Percentiles rank a stretch among this genome's conserved stretches.
These are phyloP conservation scores for Panulirus ornatus DNA, from an alignment of 1,140 invertebrate species.

Conservation along the genomic window DNA sequence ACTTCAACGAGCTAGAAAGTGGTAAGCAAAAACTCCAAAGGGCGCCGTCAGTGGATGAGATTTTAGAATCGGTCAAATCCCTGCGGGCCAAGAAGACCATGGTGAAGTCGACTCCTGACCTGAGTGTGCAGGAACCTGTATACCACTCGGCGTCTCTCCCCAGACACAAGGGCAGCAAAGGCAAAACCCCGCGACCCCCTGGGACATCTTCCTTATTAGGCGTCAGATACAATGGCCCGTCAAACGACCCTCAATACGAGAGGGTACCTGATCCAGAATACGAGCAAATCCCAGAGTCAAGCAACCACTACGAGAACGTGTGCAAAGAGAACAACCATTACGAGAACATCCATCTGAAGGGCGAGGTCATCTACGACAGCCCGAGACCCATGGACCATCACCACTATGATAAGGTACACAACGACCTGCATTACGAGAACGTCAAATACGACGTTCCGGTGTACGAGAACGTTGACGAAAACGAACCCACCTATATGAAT, in stretches of 20 bases:
- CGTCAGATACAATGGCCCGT: slow-evolving; percentile 58
- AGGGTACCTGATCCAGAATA: slow-evolving; percentile 71
- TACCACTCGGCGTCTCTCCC: slow-evolving; percentile 68
- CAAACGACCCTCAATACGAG: slow-evolving; percentile 55
- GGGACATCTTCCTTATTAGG: slow-evolving; percentile 61
- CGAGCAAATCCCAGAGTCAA: slow-evolving; percentile 64
- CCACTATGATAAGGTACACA: slow-evolving; percentile 51
- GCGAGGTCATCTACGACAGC: slow-evolving; percentile 75
- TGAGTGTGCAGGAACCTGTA: slow-evolving; percentile 62
- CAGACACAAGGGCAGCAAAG: slow-evolving; percentile 62
- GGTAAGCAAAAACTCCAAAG: slow-evolving; percentile 60
- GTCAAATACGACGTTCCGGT: slow-evolving; percentile 67
- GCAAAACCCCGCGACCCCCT: slow-evolving; percentile 44
- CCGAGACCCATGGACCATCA: slow-evolving; percentile 63
- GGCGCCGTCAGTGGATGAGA: slow-evolving; percentile 75
- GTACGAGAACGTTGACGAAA: slow-evolving; percentile 75
- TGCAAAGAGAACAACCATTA: slow-evolving; percentile 65
- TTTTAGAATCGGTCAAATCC: slow-evolving; percentile 75
- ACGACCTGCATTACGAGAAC: slow-evolving; percentile 70
- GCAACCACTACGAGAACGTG: slow-evolving; percentile 72
- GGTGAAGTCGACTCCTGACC: slow-evolving; percentile 74
- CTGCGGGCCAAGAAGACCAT: slow-evolving; percentile 74
- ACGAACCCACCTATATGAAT: slow-evolving; percentile 75
- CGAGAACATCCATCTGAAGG: slow-evolving; percentile 73
- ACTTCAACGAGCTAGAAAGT: slow-evolving; percentile 58